A percentile compares a stretch with the other conserved stretches of the same genome.
Evolutionary conservation across 1,140 invertebrate genomes (phyloP).

Genomic region (Trachymyrmex cornetzi): DNA sequence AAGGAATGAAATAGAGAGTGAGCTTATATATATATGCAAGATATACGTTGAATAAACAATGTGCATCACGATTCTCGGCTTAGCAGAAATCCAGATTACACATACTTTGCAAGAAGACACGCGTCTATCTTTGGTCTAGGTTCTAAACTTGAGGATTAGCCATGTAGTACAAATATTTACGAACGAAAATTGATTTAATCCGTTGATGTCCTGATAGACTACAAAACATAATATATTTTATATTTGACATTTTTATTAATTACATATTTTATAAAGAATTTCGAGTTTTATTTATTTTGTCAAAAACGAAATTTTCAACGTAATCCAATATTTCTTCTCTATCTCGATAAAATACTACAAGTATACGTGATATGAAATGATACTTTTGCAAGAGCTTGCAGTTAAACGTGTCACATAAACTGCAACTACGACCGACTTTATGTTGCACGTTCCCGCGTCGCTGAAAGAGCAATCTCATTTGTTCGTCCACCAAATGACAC

Average conservation of each 20-base stretch:
- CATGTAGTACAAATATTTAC: conserved; percentile 16
- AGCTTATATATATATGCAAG: background rate
- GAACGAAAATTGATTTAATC: conserved; percentile 13
- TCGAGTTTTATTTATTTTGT: background rate
- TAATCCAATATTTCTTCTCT: background rate
- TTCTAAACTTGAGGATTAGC: conserved; percentile 19
- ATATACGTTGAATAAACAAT: background rate
- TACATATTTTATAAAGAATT: background rate
- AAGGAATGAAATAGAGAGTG: background rate
- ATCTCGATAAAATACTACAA: background rate
- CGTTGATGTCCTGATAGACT: background rate
- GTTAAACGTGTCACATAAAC: conserved; percentile 57
- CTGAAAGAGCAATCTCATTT: conserved; percentile 58
- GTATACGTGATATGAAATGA: conserved; percentile 36
- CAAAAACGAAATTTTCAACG: background rate
- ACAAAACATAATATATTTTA: background rate
- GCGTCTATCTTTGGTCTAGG: background rate
- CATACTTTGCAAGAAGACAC: conserved; percentile 5
- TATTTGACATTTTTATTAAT: background rate
- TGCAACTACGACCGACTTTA: conserved; percentile 43
- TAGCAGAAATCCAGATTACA: conserved; percentile 22
- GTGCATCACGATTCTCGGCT: conserved; percentile 14
- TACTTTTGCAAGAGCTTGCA: conserved; percentile 37
- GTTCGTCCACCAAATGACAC: conserved; percentile 47
- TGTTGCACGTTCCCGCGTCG: conserved; percentile 37